Percentiles rank a stretch among this genome's conserved stretches.
Evolutionary conservation across 2,888 invertebrate species (phyloP).

Genomic region (Papilio protenor): DNA sequence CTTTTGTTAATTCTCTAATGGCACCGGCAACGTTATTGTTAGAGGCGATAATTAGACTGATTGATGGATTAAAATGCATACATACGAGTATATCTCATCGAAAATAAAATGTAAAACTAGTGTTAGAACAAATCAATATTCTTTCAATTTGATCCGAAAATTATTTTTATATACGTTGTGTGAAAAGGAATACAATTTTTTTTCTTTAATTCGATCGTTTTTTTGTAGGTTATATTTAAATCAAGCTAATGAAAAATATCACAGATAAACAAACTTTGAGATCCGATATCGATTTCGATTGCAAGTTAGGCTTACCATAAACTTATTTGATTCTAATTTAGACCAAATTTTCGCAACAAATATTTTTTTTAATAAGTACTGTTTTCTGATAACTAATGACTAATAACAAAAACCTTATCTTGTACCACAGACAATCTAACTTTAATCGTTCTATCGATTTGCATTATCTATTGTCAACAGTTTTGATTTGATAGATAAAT

Average conservation of each 20-base stretch:
- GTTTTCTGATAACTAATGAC: background rate
- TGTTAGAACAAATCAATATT: background rate
- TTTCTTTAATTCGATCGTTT: too few relatives aligned
- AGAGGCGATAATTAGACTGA: background rate
- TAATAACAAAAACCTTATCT: constrained; percentile 2
- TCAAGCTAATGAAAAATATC: too few relatives aligned
- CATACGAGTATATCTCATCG: too few relatives aligned
- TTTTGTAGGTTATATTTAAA: too few relatives aligned
- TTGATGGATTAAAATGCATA: background rate
- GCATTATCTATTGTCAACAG: background rate
- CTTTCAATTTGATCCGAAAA: background rate
- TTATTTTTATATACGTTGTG: too few relatives aligned
- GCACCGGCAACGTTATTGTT: background rate
- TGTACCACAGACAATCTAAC: constrained; percentile 11
- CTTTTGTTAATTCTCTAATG: constrained; percentile 21
- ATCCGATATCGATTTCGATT: too few relatives aligned
- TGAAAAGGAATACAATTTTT: too few relatives aligned
- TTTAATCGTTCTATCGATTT: constrained; percentile 11
- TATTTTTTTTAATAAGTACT: background rate
- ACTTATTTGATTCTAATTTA: too few relatives aligned
- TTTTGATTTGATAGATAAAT: constrained; percentile 6
- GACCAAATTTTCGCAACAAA: too few relatives aligned
- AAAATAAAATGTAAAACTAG: background rate
- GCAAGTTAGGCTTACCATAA: background rate
- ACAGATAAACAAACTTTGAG: too few relatives aligned